Evolutionary conservation across 2,888 invertebrate species (phyloP), one percentile per base, ranked within the genome.

Genomic region (Brachyopa scutellaris): DNA sequence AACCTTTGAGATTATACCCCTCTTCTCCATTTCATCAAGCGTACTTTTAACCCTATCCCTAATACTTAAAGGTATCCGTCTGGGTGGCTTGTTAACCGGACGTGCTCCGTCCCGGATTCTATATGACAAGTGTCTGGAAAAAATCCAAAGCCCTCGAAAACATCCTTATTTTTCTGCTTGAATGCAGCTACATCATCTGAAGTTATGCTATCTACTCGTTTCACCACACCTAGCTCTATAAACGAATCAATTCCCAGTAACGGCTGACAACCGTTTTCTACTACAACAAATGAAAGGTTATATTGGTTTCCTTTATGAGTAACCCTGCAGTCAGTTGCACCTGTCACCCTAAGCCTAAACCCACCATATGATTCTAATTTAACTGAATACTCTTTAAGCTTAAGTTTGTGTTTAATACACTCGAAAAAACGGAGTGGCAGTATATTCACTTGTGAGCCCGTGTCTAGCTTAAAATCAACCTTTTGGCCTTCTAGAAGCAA

Each of bases 1-100:
- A n/a, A n/a, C n/a, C n/a, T 45, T 69, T 8, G 45, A 29, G 31
- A 85, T 85, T 17, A 84, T 84, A 17, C 69, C 76, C 49, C 42
- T 59, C 72, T 66, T 70, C 69, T 82, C 82, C 76, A 55, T 84
- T 15, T 70, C 26, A 15, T 66, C 19, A 47, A 85, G 55, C 19
- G 26, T 59, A 53, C 67, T 40, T 77, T 84, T 36, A 85, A 62
- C 23, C 69, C 74, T 23, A 70, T 62, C 40, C 21, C 42, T 9
- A 17, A 86, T 51, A 23, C n/a, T n/a, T n/a, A n/a, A n/a, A n/a
- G n/a, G n/a, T n/a, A n/a, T n/a, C n/a, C n/a, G n/a, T n/a, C n/a
- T n/a, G n/a, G n/a, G n/a, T n/a, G n/a, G n/a, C n/a, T n/a, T n/a
- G n/a, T n/a, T n/a, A 86, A 47, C 19, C 80, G 26, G 31, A 19